Conservation (phyloP, 2,113 vertebrate species). For the Rhagologus leucostigma region DNA sequence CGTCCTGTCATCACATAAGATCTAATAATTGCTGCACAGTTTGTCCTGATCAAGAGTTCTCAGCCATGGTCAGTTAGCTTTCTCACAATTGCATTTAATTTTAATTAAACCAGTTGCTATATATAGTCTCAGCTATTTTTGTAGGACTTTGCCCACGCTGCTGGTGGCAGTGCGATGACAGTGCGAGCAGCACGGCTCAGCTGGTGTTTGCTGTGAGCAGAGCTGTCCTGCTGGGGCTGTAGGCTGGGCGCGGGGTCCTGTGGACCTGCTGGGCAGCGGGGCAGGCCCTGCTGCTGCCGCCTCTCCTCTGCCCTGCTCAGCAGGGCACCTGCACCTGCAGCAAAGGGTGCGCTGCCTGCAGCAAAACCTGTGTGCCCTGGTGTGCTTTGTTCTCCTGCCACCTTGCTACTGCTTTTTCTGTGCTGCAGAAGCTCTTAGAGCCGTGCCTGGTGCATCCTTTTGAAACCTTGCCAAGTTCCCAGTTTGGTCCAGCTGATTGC, state of each 20-base stretch:
- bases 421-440: not conserved
- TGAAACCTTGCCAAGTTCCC: not conserved
- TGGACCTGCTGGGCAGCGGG: not conserved
- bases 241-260: fast-evolving
- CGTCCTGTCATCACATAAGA: not conserved
- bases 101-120: not conserved
- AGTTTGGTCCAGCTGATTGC: not conserved
- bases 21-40: not conserved
- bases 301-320: not conserved
- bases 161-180: not conserved
- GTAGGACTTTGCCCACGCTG: not conserved
- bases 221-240: not conserved
- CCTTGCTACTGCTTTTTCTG: not conserved
- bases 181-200: not conserved
- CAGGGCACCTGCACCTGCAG: not conserved
- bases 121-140: not conserved
- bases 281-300: not conserved
- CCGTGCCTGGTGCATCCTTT: fast-evolving
- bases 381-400: not conserved
- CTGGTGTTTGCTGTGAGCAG: not conserved
- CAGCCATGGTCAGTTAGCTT: not conserved
- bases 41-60: not conserved
- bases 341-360: fast-evolving
- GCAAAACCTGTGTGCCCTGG: not conserved
- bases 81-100: not conserved